A percentile compares a stretch with the other conserved stretches of the same genome.
phyloP scores from a whole-genome alignment of 2,113 vertebrate genomes.

The Oreochromis tanganicae region DNA sequence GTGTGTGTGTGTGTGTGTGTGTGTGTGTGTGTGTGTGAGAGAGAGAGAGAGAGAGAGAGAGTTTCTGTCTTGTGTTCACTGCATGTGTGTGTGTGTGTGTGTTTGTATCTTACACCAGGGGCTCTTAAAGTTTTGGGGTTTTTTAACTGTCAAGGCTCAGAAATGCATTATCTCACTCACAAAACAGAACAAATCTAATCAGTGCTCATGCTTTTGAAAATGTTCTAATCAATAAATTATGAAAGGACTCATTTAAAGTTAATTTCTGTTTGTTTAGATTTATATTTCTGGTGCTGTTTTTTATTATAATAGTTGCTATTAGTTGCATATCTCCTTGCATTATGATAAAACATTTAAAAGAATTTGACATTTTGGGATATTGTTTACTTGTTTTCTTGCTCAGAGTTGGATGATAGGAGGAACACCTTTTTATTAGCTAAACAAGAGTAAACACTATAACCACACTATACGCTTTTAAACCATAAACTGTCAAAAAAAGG shows the following conservation, averaged over 20 bases:
- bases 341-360: background rate
- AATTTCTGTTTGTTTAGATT: background rate
- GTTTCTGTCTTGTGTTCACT: background rate
- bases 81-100: background rate
- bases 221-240: background rate
- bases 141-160: background rate
- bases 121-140: background rate
- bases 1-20: background rate
- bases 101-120: conserved; percentile 7
- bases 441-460: background rate
- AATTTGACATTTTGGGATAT: background rate
- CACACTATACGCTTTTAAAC: background rate
- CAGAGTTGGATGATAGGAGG: background rate
- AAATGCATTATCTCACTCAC: background rate
- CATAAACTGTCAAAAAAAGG: background rate
- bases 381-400: background rate
- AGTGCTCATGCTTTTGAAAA: background rate
- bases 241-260: background rate
- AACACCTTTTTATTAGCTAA: background rate
- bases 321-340: background rate
- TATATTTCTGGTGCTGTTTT: background rate
- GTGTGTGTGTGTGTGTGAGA: background rate
- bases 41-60: no score
- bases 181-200: background rate
- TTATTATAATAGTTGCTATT: background rate